Percentiles rank a stretch among this genome's conserved stretches.
phyloP scores from a whole-genome alignment of 92 coral and sea anemone genomes.

The Paragorgia papillata region DNA sequence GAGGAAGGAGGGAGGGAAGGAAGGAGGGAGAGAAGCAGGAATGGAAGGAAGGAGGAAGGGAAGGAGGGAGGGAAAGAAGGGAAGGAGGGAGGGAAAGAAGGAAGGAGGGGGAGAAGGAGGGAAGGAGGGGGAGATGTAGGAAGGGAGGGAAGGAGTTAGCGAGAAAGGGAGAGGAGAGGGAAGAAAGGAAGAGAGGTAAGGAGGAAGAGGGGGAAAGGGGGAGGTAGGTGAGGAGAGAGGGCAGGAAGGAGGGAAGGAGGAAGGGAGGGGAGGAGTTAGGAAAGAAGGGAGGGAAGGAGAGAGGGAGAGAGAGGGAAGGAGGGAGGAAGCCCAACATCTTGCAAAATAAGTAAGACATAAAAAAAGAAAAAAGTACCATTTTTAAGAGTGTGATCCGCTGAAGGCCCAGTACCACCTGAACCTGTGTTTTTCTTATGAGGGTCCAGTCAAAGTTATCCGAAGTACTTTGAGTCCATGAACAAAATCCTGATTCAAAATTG shows the following conservation, averaged over 20 bases:
- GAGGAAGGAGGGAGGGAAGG: no score
- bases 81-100: background rate
- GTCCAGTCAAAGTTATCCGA: conserved; percentile 89
- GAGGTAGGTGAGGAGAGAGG: no score
- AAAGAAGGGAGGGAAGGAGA: background rate
- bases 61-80: background rate
- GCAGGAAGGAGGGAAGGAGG: no score
- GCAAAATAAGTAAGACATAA: no score
- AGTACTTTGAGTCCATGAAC: conserved; percentile 80
- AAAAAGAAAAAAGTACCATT: no score
- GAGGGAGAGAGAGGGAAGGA: background rate
- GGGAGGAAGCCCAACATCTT: no score
- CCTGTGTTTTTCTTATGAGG: conserved; percentile 57
- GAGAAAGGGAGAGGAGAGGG: background rate
- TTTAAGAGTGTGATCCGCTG: conserved; percentile 71
- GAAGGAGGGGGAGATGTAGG: background rate
- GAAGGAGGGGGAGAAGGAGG: background rate
- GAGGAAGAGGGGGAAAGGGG: background rate
- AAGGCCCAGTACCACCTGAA: conserved; percentile 74
- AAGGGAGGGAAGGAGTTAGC: background rate
- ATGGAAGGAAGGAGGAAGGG: conserved; percentile 21
- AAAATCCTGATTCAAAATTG: conserved; percentile 74
- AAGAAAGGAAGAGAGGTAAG: background rate
- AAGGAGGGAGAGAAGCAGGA: no score
- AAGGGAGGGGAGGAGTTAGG: background rate